These are phyloP conservation scores for Danaus plexippus DNA, from an alignment of 1,140 invertebrate species.

Conservation along the genomic window DNA sequence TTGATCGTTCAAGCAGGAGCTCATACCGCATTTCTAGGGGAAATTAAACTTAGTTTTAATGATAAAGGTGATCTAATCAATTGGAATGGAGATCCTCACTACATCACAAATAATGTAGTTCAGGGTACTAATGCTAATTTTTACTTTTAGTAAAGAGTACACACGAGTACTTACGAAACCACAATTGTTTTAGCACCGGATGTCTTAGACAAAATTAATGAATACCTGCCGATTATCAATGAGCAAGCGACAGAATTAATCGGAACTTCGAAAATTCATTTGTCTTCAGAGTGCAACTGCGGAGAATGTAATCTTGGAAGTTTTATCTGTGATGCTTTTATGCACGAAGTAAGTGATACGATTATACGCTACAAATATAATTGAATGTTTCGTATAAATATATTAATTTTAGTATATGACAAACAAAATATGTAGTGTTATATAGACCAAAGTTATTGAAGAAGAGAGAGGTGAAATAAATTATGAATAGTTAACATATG, in stretches of 20 bases:
- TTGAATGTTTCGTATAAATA: too few relatives aligned
- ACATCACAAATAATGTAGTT: conserved; percentile 75
- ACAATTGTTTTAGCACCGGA: conserved; percentile 56
- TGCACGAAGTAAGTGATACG: conserved; percentile 70
- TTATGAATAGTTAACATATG: too few relatives aligned
- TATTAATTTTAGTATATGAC: too few relatives aligned
- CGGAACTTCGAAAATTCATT: conserved; percentile 72
- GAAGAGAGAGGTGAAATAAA: too few relatives aligned
- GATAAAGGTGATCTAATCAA: conserved; percentile 76
- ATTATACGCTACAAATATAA: too few relatives aligned
- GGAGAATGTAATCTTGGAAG: conserved; percentile 84
- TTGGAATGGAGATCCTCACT: conserved; percentile 83
- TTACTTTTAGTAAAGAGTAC: background rate
- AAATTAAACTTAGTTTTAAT: conserved; percentile 82
- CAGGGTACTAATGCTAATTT: conserved; percentile 70
- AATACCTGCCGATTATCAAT: conserved; percentile 75
- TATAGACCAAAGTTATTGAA: too few relatives aligned
- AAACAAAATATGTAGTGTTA: too few relatives aligned
- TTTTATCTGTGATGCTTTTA: conserved; percentile 81
- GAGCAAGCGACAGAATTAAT: conserved; percentile 68
- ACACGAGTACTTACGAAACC: background rate
- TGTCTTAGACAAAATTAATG: conserved; percentile 70
- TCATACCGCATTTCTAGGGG: conserved; percentile 82
- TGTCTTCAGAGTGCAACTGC: conserved; percentile 73
- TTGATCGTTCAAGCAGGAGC: conserved; percentile 79